phyloP scores from a whole-genome alignment of 2,797 vertebrate genomes.

The Semotilus atromaculatus region DNA sequence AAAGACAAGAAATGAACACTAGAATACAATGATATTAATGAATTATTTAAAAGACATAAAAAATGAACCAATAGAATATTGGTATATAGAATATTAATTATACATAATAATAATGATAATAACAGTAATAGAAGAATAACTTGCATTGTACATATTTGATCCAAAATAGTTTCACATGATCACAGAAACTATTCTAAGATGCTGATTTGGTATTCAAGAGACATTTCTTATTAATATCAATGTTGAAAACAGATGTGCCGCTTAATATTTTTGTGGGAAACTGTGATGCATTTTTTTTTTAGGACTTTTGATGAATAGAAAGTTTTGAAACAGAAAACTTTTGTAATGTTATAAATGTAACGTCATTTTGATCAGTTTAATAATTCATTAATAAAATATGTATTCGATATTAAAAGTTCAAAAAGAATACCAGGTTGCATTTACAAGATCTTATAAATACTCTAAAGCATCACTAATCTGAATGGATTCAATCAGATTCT shows the following conservation, averaged over 20 bases:
- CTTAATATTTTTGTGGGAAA: not conserved
- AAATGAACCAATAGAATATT: not conserved
- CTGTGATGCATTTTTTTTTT: not conserved
- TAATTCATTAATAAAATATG: not conserved
- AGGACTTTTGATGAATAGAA: not conserved
- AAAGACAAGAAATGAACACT: conserved; percentile 20
- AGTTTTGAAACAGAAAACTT: not conserved
- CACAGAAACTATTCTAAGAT: not conserved
- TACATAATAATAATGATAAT: too few species aligned
- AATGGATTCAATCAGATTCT: not conserved
- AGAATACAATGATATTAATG: too few species aligned
- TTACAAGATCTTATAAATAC: not conserved
- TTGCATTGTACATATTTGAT: not conserved
- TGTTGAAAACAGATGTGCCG: too few species aligned
- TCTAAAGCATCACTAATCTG: not conserved
- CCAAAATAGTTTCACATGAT: not conserved
- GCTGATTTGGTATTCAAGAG: not conserved
- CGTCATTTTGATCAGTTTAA: not conserved
- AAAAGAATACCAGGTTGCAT: not conserved
- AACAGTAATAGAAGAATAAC: not conserved
- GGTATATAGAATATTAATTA: not conserved
- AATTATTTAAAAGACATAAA: not conserved
- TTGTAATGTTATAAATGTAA: not conserved
- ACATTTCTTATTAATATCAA: not conserved
- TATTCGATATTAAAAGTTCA: not conserved